A percentile compares a stretch with the other conserved stretches of the same genome.
phyloP scores from a whole-genome alignment of 2,113 vertebrate genomes.

The Neotoma lepida region DNA sequence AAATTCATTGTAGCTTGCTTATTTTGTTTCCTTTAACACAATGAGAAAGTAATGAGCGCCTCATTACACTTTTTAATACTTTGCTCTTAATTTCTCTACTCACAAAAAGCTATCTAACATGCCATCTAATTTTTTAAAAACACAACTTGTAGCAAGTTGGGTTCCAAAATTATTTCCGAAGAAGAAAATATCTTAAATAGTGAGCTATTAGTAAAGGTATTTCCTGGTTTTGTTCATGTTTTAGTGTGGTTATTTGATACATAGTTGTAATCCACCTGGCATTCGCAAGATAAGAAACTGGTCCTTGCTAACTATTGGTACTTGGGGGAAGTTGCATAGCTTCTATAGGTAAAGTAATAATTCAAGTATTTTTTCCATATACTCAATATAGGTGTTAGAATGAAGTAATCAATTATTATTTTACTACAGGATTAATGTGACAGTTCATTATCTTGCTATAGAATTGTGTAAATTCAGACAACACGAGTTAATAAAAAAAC shows the following conservation, averaged over 20 bases:
- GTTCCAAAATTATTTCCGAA: constrained; percentile 73
- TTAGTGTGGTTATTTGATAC: constrained; percentile 63
- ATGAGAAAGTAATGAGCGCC: constrained; percentile 79
- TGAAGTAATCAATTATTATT: constrained; percentile 46
- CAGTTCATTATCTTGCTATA: constrained; percentile 62
- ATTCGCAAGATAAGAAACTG: constrained; percentile 52
- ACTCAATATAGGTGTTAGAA: constrained; percentile 36
- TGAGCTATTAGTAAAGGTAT: constrained; percentile 73
- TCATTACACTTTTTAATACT: constrained; percentile 80
- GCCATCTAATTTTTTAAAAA: constrained; percentile 75
- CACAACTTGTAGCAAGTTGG: constrained; percentile 64
- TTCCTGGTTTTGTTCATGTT: constrained; percentile 73
- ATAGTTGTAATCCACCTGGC: constrained; percentile 55
- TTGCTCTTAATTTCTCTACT: constrained; percentile 77
- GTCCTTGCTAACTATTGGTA: constrained; percentile 46
- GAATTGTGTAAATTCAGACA: constrained; percentile 30
- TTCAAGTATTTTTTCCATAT: constrained; percentile 52
- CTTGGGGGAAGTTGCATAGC: constrained; percentile 40
- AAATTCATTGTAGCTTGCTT: constrained; percentile 83
- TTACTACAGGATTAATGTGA: constrained; percentile 32
- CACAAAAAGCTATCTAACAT: constrained; percentile 59
- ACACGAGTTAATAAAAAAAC: constrained; percentile 43
- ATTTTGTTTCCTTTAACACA: constrained; percentile 80
- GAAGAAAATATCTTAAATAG: constrained; percentile 76
- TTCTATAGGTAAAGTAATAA: constrained; percentile 44